Evolutionary conservation across 1,140 invertebrate species (phyloP), one percentile per base, ranked within the genome.

Genomic region (Eubasilissa regina): DNA sequence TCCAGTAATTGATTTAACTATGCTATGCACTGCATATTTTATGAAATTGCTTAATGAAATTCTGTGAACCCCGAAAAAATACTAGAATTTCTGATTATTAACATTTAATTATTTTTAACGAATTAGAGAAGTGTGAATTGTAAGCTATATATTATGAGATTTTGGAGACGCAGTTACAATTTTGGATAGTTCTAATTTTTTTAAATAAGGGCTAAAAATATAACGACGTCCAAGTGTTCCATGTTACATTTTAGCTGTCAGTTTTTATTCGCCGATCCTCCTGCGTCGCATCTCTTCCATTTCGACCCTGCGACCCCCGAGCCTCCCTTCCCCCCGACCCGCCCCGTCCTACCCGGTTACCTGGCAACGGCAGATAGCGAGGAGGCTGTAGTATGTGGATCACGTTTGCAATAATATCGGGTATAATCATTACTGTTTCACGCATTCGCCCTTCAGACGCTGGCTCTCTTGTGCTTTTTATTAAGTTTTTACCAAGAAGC

Each of bases 311-410:
- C 70, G 10, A 43, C 47, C 68, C 56, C 66, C 51, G n/a, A 12
- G 10, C 43, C 21, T 3, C 74, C 35, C 56, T 35, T 51, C n/a
- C 0, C 51, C 73, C 12, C 35, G 13, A 9, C 19, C 10, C 43
- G 1, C 15, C 51, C 76, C 76, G 17, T 25, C 66, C 47, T n/a
- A n/a, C 43, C 15, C 64, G 55, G 80, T 81, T 81, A 81, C 80
- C 80, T 81, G 80, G 80, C 77, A 81, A 81, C 80, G 48, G 51
- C 75, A 73, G 80, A 81, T 78, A 79, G 66, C 13, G 35, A 64
- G 19, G 60, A 19, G 19, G 45, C 44, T 45, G 35, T 9, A 15
- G 73, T 75, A 75, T 75, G 73, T 53, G 53, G 56, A 75, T 75
- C 73, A 75, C 73, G 73, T 75, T 70, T 48, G 45, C 75, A 77